Base-by-base conservation (phyloP, 2,888 invertebrate genomes). In the Polymixis lichenea region DNA sequence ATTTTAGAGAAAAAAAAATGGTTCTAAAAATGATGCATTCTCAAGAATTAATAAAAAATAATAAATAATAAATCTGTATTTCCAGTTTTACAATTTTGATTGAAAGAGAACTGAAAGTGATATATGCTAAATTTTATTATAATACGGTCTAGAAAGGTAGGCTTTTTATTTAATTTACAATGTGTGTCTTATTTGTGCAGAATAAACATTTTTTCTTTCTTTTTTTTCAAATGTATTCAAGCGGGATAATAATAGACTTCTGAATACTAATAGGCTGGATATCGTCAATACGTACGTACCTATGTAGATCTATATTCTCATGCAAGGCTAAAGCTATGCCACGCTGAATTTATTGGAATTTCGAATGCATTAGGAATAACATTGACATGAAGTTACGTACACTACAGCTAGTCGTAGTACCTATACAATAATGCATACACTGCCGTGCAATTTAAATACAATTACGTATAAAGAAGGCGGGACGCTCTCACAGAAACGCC, bases 371-470 rank as follows among this genome's bases (percentile, higher is more conserved):
- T 66, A 69, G 9, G 1, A 65, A 80, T 43, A 67, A 51, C 22
- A 68, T 32, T 55, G 64, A 28, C 56, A 28, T 67, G 38, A 53
- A 80, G 28, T 69, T 17, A 43, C 67, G 5, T 38, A 9, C 46
- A 4, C 11, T 61, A 80, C 60, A 49, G 58, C 61, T 51, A 53
- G 22, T 2, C 25, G 28, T 51, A 73, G 28, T 71, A 77, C 51
- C 49, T 38, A n/a, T n/a, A 68, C 71, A 82, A 72, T 77, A 78
- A 75, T 32, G 28, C 65, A 67, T 66, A 62, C 78, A 83, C 70
- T 68, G 72, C 32, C 70, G 60, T 88, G 78, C 81, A 88, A 84
- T 86, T 86, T 86, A 84, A 81, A 80, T 78, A 86, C 85, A 88
- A 86, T 88, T 86, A 86, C 81, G 61, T 56, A 77, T 66, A 79